Evolutionary conservation across 1,140 invertebrate species (phyloP), one percentile per base, ranked within the genome.

Genomic region (Micrasema minimum): DNA sequence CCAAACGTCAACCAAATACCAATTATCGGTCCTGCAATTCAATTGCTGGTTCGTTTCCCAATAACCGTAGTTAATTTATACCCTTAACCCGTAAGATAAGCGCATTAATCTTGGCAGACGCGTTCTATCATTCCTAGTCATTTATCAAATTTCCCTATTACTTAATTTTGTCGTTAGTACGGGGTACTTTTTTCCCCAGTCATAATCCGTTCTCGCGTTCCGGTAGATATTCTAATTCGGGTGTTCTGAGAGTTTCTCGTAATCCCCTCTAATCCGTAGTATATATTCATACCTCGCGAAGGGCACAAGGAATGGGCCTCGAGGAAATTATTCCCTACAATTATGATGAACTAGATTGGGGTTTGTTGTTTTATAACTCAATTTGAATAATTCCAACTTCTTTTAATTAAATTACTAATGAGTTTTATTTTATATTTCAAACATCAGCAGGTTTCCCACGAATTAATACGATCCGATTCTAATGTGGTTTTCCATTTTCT

Each of bases 61-160:
- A 69, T 69, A 69, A 69, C 22, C 53, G 38, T 37, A 68, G 50
- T 55, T 68, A 69, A 61, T 68, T 20, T 57, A 20, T 38, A 35
- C 22, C 67, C 55, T n/a, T n/a, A n/a, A n/a, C 53, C 41, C 38
- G 43, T 43, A 37, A 68, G 45, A 68, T 68, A 57, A 68, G 22
- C 66, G 20, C 50, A 57, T 57, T 68, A 57, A 68, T 68, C 46
- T 62, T 57, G 53, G 37, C 66, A 45, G 16, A 26, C 26, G 31
- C 66, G 50, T 68, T 68, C 66, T 57, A 68, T 57, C 50, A n/a
- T n/a, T n/a, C n/a, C n/a, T n/a, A n/a, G 51, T 67, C 64, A 67
- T 74, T 74, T 67, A 74, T 74, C 72, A 70, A 67, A 74, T 71
- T 70, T 74, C 67, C 72, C 68, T 64, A 71, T 74, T 68, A 74